A percentile compares a stretch with the other conserved stretches of the same genome.
Conservation (phyloP, 2,888 invertebrate genomes). For the Serripes groenlandicus region DNA sequence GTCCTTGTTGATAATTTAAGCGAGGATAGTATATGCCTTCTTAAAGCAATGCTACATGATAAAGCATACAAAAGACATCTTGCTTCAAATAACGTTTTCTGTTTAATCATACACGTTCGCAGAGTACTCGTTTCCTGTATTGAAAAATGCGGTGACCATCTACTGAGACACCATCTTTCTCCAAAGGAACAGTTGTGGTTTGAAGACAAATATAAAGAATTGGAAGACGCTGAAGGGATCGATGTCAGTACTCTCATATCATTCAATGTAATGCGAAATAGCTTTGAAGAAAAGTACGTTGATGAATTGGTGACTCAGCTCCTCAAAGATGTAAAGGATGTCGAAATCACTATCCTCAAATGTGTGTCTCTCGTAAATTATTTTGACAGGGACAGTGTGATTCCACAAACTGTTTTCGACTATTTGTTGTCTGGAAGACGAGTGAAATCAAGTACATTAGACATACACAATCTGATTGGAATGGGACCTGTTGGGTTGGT, state of each 20-base stretch:
- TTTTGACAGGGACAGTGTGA: slow-evolving; percentile 43
- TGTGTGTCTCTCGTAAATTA: slow-evolving; percentile 39
- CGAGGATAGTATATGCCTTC: slow-evolving; percentile 26
- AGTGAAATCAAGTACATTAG: neutral
- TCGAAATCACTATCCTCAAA: slow-evolving; percentile 37
- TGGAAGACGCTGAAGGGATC: slow-evolving; percentile 31
- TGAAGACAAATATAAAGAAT: slow-evolving; percentile 44
- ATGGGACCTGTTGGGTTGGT: slow-evolving; percentile 1
- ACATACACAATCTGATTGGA: neutral
- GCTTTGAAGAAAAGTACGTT: slow-evolving; percentile 41
- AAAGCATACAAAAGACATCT: slow-evolving; percentile 36
- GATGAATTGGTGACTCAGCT: slow-evolving; percentile 14
- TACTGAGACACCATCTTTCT: slow-evolving; percentile 38
- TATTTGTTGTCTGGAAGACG: slow-evolving; percentile 8
- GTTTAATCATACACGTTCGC: slow-evolving; percentile 34
- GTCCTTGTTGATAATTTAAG: slow-evolving; percentile 39
- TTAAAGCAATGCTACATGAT: slow-evolving; percentile 27
- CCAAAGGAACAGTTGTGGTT: slow-evolving; percentile 45
- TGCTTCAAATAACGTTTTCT: slow-evolving; percentile 32
- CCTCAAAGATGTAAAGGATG: slow-evolving; percentile 27
- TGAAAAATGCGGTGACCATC: neutral
- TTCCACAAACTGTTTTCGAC: slow-evolving; percentile 46
- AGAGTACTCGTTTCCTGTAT: slow-evolving; percentile 37
- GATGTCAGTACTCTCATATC: slow-evolving; percentile 47
- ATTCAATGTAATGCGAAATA: slow-evolving; percentile 54